phyloP scores from a whole-genome alignment of 2,797 vertebrate species.

The Hydrophis major region DNA sequence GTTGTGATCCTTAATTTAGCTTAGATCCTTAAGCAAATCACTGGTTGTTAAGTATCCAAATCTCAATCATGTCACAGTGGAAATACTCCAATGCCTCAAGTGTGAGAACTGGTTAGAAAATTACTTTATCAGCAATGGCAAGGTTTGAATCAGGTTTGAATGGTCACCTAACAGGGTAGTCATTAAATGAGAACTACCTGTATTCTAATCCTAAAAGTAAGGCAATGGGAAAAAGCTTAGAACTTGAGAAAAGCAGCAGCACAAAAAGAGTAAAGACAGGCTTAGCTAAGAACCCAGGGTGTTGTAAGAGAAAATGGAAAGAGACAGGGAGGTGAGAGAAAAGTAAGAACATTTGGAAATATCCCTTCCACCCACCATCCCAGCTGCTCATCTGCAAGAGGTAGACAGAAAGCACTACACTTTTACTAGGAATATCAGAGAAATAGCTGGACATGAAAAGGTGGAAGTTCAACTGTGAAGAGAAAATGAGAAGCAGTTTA shows the following conservation, averaged over 20 bases:
- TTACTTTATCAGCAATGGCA: neutral
- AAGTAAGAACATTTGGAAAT: neutral
- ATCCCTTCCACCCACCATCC: too few species aligned
- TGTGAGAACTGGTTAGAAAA: neutral
- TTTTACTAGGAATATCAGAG: neutral
- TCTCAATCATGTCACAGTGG: neutral
- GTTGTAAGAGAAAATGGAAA: neutral
- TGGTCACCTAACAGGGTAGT: neutral
- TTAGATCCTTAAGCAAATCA: neutral
- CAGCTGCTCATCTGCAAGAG: neutral
- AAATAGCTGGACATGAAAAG: neutral
- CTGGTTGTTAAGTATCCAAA: neutral
- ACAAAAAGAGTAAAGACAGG: neutral
- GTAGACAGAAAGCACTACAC: neutral
- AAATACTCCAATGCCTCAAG: neutral
- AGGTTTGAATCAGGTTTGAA: neutral
- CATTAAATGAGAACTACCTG: neutral
- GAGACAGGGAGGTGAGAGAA: neutral
- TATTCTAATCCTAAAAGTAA: neutral
- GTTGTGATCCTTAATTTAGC: neutral
- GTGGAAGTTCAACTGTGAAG: neutral
- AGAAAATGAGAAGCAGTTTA: neutral
- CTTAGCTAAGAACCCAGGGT: neutral
- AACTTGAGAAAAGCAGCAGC: neutral
- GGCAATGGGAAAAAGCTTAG: neutral